Percentiles rank a stretch among this genome's conserved stretches.
These are phyloP conservation scores for Charaxes varanes DNA, from an alignment of 1,140 invertebrate genomes.

Conservation along the genomic window DNA sequence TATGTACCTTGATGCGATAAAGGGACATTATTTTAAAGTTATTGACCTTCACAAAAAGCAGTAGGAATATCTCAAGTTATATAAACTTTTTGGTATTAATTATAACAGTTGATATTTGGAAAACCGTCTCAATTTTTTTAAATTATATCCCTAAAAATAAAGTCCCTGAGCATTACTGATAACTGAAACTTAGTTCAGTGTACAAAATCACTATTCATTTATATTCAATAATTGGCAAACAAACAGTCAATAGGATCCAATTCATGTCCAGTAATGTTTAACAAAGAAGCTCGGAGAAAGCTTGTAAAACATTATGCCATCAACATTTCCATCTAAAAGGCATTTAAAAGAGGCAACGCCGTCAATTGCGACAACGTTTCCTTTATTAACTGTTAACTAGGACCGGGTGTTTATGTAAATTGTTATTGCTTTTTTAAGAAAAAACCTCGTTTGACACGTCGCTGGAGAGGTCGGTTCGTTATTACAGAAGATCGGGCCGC, in stretches of 20 bases:
- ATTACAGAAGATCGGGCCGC: slow-evolving; percentile 54
- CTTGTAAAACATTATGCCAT: slow-evolving; percentile 62
- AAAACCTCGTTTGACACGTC: slow-evolving; percentile 69
- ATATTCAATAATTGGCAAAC: slow-evolving; percentile 6
- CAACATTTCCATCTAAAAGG: slow-evolving; percentile 65
- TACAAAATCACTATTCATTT: neutral
- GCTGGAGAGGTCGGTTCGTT: slow-evolving; percentile 49
- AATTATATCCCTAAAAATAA: too few species aligned
- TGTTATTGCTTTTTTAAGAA: slow-evolving; percentile 69
- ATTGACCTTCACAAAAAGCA: too few species aligned
- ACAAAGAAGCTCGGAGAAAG: slow-evolving; percentile 30
- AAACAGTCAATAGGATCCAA: slow-evolving; percentile 23
- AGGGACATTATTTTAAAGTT: too few species aligned
- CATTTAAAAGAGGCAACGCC: slow-evolving; percentile 53
- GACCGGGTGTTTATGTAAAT: slow-evolving; percentile 70
- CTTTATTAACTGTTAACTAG: slow-evolving; percentile 74
- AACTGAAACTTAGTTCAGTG: too few species aligned
- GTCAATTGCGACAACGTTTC: slow-evolving; percentile 67
- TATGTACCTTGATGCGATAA: too few species aligned
- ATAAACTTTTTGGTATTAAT: too few species aligned
- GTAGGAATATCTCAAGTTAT: too few species aligned
- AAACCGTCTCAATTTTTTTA: too few species aligned
- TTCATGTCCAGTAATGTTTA: slow-evolving; percentile 26
- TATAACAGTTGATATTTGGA: too few species aligned
- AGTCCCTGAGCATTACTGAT: too few species aligned